phyloP scores from a whole-genome alignment of 1,140 invertebrate species.

The Eriocheir sinensis region DNA sequence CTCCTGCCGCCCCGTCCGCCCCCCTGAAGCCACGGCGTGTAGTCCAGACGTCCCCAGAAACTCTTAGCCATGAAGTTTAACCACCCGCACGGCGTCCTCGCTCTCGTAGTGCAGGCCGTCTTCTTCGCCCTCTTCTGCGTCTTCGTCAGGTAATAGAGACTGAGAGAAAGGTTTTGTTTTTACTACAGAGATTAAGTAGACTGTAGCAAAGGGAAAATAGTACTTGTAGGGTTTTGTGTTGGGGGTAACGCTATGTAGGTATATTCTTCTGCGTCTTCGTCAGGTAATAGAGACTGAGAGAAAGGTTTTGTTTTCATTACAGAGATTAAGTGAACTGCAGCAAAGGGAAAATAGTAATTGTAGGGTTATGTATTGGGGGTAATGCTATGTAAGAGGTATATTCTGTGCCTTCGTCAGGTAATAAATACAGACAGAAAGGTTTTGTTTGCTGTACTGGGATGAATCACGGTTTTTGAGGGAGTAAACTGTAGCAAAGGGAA shows the following conservation, averaged over 20 bases:
- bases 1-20: background rate
- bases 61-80: background rate
- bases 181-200: too few relatives aligned
- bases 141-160: conserved; percentile 40
- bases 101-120: background rate
- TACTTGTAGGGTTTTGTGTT: too few relatives aligned
- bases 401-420: conserved; percentile 54
- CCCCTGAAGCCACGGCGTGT: background rate
- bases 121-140: conserved; percentile 55
- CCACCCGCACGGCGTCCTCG: conserved; percentile 35
- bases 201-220: too few relatives aligned
- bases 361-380: too few relatives aligned
- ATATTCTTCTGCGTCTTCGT: conserved; percentile 49
- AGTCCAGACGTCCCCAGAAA: background rate
- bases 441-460: too few relatives aligned
- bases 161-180: background rate
- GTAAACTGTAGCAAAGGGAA: too few relatives aligned
- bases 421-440: background rate
- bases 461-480: too few relatives aligned
- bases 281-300: background rate
- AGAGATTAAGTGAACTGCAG: too few relatives aligned
- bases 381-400: background rate
- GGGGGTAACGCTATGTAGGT: too few relatives aligned
- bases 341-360: too few relatives aligned
- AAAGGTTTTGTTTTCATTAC: background rate